Evolutionary conservation across 2,113 vertebrate species (phyloP).

Genomic region (Castor canadensis): DNA sequence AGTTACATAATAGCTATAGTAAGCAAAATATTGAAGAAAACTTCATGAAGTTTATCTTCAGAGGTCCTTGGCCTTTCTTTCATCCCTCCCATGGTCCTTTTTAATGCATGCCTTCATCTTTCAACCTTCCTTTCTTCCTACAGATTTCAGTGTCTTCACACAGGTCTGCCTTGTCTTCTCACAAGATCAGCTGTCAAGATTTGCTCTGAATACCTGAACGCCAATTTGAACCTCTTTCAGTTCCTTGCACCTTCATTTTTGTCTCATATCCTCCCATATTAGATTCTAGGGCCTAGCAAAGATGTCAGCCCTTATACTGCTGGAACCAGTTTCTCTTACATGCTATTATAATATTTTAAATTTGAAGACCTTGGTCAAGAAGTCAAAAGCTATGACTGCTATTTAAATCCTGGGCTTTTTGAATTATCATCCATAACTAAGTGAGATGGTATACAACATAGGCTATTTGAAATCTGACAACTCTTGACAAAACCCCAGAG

Average conservation of each 20-base stretch:
- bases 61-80: neutral
- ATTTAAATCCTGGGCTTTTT: neutral
- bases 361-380: neutral
- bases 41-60: constrained; percentile 4
- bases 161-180: neutral
- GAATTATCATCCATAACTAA: constrained; percentile 5
- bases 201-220: neutral
- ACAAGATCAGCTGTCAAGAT: neutral
- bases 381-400: neutral
- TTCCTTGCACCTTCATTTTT: neutral
- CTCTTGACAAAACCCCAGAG: neutral
- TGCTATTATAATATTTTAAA: neutral
- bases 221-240: neutral
- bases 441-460: neutral
- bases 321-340: neutral
- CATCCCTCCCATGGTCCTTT: neutral
- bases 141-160: neutral
- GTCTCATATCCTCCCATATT: neutral
- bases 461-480: neutral
- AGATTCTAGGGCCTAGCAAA: neutral
- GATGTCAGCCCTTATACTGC: neutral
- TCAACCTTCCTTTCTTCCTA: neutral
- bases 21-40: neutral
- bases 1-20: neutral
- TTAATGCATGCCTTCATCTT: neutral